Conservation (phyloP, 2,797 vertebrate genomes). For the Zalophus californianus region DNA sequence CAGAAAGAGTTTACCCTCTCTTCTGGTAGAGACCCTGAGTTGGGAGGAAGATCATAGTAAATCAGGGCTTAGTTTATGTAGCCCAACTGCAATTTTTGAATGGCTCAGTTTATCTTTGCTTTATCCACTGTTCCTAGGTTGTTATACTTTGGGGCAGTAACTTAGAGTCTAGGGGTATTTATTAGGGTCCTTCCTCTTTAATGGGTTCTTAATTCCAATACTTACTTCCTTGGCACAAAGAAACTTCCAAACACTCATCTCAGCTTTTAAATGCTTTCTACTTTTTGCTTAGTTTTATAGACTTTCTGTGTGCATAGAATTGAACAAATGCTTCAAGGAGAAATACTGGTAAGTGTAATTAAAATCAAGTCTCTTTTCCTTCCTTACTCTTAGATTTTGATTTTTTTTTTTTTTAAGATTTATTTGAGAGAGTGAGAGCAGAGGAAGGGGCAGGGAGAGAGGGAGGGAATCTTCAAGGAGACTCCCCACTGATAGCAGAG, state of each 20-base stretch:
- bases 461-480: neutral
- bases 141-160: neutral
- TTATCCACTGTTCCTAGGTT: neutral
- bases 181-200: neutral
- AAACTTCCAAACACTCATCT: neutral
- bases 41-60: neutral
- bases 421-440: neutral
- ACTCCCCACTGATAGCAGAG: neutral
- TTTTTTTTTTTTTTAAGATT: neutral
- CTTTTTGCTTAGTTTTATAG: neutral
- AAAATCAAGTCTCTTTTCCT: neutral
- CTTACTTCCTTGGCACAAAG: neutral
- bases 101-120: neutral
- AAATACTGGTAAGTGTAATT: neutral
- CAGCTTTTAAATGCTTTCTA: neutral
- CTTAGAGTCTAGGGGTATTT: neutral
- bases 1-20: neutral
- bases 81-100: neutral
- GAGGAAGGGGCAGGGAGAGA: neutral
- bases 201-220: neutral
- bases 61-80: neutral
- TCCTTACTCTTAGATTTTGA: neutral
- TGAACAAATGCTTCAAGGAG: neutral
- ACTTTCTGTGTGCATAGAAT: neutral
- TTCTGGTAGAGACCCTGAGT: neutral